Base-by-base conservation (phyloP, 2,113 vertebrate genomes). In the Meleagris gallopavo region DNA sequence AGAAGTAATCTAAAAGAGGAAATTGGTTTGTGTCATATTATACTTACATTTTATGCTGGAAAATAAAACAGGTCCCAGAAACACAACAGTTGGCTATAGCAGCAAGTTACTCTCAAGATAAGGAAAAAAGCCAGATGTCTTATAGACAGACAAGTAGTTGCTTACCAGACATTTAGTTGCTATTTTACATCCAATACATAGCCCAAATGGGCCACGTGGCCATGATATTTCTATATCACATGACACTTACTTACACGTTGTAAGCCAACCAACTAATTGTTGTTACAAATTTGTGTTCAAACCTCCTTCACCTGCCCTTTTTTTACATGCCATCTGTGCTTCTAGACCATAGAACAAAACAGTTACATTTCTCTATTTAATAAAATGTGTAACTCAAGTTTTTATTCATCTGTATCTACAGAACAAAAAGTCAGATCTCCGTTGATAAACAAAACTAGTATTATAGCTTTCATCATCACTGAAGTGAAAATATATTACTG, bases 81-180 rank as follows among this genome's bases (percentile, higher is more conserved):
- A 81, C 55, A 77, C 69, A 93, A 81, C 90, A 92, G 50, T 95
- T 95, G 86, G 76, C 65, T 90, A 30, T 34, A 90, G 57, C 55
- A 77, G 86, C 80, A 78, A 92, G n/a, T 64, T 94, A 60, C 80
- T 78, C 57, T 61, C 46, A 32, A 86, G 76, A 52, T 50, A 43
- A 86, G 73, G 65, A 86, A 83, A 96, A 88, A 72, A 88, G 61
- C 61, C 94, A 96, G 90, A 84, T 93, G 88, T 88, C 88, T 93
- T 95, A 84, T 3, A 92, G 90, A 43, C 60, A 74, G 60, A 50
- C 55, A 94, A 94, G 64, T 93, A 95, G 93, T 90, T 96, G 92
- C 80, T 88, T 92, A 94, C 72, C 92, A 94, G 90, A n/a, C 83
- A 88, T 86, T 95, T 93, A 62, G 94, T 88, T 95, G 89, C 41